A percentile compares a stretch with the other conserved stretches of the same genome.
phyloP scores from a whole-genome alignment of 2,113 vertebrate genomes.

The Colossoma macropomum region DNA sequence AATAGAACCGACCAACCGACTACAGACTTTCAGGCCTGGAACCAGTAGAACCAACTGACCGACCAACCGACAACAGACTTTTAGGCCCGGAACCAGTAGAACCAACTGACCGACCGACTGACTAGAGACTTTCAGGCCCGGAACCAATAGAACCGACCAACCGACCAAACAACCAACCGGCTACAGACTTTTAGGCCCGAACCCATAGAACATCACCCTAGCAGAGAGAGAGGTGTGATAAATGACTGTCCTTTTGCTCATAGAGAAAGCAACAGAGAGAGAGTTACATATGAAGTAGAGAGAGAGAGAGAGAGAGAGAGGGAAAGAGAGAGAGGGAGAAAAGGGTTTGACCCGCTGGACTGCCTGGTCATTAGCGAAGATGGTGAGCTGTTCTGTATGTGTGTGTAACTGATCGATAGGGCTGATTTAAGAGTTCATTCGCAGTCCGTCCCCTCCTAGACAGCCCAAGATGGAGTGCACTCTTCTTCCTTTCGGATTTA shows the following conservation, averaged over 20 bases:
- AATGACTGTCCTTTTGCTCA: background rate
- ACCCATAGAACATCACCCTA: background rate
- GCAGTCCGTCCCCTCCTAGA: constrained; percentile 9
- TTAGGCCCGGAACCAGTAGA: no score
- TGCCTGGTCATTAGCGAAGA: background rate
- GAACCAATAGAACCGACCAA: no score
- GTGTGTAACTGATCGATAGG: constrained; percentile 14
- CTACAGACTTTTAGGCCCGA: background rate
- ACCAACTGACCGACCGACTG: no score
- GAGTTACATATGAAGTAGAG: background rate
- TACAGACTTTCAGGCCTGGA: background rate
- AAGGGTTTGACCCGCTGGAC: background rate
- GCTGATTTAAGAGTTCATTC: constrained; percentile 21
- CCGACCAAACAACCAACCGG: no score
- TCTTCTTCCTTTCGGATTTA: constrained; percentile 9
- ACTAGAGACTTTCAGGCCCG: background rate
- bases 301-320: background rate
- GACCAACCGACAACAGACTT: background rate
- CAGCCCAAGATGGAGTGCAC: background rate
- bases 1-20: no score
- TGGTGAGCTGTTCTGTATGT: background rate
- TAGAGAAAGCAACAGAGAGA: background rate
- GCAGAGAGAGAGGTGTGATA: background rate
- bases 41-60: no score
- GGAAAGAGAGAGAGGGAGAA: background rate